These are phyloP conservation scores for Cynopterus sphinx DNA, from an alignment of 2,797 vertebrate genomes.

Conservation along the genomic window DNA sequence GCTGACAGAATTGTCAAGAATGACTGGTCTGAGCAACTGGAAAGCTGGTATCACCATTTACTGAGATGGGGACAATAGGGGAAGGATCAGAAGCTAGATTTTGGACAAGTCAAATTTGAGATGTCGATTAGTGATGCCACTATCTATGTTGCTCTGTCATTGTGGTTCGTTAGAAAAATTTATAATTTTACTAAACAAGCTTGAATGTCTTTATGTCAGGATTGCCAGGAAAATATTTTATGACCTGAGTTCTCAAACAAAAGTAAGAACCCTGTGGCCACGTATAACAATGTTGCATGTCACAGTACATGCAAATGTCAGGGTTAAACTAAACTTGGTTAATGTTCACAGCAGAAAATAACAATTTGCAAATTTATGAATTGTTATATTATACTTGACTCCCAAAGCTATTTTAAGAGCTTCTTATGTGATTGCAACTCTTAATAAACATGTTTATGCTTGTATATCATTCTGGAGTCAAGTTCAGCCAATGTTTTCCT, in stretches of 20 bases:
- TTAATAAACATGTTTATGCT: slow-evolving; percentile 32
- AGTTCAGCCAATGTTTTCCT: slow-evolving; percentile 30
- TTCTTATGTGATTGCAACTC: background rate
- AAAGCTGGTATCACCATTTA: background rate
- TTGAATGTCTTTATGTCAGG: background rate
- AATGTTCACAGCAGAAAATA: background rate
- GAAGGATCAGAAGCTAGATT: background rate
- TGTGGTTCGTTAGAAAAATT: background rate
- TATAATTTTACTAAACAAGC: background rate
- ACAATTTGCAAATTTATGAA: background rate
- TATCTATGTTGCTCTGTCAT: background rate
- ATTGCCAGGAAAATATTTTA: background rate
- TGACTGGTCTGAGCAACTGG: background rate
- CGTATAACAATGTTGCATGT: background rate
- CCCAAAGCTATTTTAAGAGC: background rate
- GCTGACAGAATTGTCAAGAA: background rate
- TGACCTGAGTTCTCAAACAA: background rate
- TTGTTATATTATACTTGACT: background rate
- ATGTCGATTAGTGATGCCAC: background rate
- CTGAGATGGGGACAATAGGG: background rate
- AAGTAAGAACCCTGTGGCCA: background rate
- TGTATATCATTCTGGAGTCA: slow-evolving; percentile 34
- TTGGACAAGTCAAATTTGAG: background rate
- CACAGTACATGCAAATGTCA: background rate
- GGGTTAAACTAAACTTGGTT: background rate